phyloP scores from a whole-genome alignment of 2,888 invertebrate genomes.

The Lingula anatina region DNA sequence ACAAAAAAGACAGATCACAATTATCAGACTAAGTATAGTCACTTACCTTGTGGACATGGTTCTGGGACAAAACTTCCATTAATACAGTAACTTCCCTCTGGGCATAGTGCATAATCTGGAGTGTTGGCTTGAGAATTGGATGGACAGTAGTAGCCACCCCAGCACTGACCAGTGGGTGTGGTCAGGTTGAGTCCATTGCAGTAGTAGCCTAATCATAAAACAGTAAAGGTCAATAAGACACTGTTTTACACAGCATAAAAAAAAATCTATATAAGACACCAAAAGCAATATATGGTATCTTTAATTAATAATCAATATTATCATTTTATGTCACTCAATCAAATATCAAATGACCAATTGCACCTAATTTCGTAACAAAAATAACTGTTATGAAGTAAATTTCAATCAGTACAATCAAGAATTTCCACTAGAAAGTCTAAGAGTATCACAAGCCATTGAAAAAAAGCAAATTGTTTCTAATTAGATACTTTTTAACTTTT shows the following conservation, averaged over 20 bases:
- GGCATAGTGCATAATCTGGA: conserved; percentile 32
- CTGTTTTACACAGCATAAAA: too few species aligned
- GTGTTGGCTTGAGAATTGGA: conserved; percentile 20
- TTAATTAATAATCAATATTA: too few species aligned
- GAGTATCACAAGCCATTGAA: background rate
- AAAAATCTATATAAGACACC: too few species aligned
- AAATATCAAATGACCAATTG: too few species aligned
- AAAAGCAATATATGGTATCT: too few species aligned
- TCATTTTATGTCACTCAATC: too few species aligned
- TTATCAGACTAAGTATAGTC: too few species aligned
- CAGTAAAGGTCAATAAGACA: too few species aligned
- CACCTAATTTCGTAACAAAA: too few species aligned
- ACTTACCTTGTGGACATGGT: conserved; percentile 36
- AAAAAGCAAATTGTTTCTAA: background rate
- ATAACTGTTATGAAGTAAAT: too few species aligned
- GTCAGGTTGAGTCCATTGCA: conserved; percentile 33
- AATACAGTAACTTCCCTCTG: conserved; percentile 36
- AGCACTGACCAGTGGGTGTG: conserved; percentile 32
- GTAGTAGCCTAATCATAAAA: conserved; percentile 26
- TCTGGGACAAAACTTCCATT: conserved; percentile 25
- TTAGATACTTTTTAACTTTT: background rate
- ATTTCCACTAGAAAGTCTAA: background rate
- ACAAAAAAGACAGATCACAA: too few species aligned
- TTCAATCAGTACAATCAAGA: too few species aligned
- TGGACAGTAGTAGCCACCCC: conserved; percentile 44